Conservation (phyloP, 2,797 vertebrate species). For the Lutjanus argentimaculatus region DNA sequence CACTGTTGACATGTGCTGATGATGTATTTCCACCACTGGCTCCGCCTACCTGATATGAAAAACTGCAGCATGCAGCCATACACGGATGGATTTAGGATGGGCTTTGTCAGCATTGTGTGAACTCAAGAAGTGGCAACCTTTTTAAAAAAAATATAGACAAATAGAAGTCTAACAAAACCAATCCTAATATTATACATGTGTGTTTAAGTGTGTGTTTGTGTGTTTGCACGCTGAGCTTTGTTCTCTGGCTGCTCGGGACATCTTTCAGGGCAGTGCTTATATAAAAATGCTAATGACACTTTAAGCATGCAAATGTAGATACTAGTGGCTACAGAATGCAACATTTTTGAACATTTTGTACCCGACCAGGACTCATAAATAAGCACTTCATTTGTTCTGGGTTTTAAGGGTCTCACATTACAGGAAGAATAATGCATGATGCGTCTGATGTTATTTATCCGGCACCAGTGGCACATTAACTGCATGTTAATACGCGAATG, state of each 20-base stretch:
- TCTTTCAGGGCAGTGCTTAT: constrained; percentile 59
- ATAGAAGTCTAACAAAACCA: constrained; percentile 8
- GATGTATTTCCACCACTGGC: no score
- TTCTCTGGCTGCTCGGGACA: constrained; percentile 38
- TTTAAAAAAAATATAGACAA: neutral
- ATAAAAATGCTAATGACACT: constrained; percentile 74
- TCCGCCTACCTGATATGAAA: no score
- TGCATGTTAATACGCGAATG: constrained; percentile 62
- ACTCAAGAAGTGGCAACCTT: neutral
- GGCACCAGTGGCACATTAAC: constrained; percentile 58
- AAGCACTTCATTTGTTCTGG: constrained; percentile 66
- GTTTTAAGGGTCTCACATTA: constrained; percentile 57
- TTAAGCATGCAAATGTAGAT: constrained; percentile 66
- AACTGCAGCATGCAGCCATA: no score
- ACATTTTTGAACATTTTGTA: constrained; percentile 65
- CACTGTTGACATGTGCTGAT: no score
- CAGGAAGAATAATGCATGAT: constrained; percentile 59
- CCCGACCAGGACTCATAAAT: constrained; percentile 48
- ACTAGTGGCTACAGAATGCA: constrained; percentile 49
- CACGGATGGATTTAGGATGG: no score
- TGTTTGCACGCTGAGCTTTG: constrained; percentile 38
- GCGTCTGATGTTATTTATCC: constrained; percentile 71
- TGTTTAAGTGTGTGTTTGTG: constrained; percentile 22
- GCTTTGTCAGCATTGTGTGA: no score
- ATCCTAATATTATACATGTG: constrained; percentile 15